Evolutionary conservation across 2,797 vertebrate genomes (phyloP).

Genomic region (Pempheris klunzingeri): DNA sequence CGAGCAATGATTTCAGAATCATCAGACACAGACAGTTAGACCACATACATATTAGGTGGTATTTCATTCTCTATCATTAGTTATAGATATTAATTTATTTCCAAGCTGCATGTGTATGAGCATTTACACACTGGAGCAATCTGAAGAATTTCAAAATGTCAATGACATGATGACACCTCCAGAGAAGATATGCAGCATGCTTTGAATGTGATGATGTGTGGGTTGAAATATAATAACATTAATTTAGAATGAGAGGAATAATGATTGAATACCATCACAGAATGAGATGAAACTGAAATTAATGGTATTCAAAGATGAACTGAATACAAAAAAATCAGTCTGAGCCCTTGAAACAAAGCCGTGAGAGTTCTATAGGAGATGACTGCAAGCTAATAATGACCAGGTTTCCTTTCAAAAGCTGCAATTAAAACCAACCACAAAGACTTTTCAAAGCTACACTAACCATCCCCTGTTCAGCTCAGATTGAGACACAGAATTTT

Average conservation of each 20-base stretch:
- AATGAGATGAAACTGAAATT: slow-evolving; percentile 32
- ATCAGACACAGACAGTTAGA: slow-evolving; percentile 9
- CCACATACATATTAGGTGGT: not conserved
- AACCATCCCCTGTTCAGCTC: slow-evolving; percentile 39
- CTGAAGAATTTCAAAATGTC: not conserved
- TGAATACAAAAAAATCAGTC: not conserved
- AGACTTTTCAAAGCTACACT: slow-evolving; percentile 36
- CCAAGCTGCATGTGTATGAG: not conserved
- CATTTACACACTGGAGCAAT: not conserved
- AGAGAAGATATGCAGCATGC: not conserved
- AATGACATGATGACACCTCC: not conserved
- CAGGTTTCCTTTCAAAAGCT: slow-evolving; percentile 39
- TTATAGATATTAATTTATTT: not conserved
- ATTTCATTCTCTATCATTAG: not conserved
- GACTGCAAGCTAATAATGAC: slow-evolving; percentile 36
- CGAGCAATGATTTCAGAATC: slow-evolving; percentile 19
- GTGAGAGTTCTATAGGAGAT: slow-evolving; percentile 30
- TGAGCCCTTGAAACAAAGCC: slow-evolving; percentile 48
- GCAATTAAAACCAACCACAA: slow-evolving; percentile 55
- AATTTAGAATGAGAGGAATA: slow-evolving; percentile 18
- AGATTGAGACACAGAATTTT: slow-evolving; percentile 31
- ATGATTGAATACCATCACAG: slow-evolving; percentile 11
- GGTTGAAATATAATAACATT: slow-evolving; percentile 20
- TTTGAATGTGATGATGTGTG: slow-evolving; percentile 9
- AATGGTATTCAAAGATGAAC: slow-evolving; percentile 33